A percentile compares a stretch with the other conserved stretches of the same genome.
Evolutionary conservation across 2,797 vertebrate species (phyloP).

Genomic region (Sternarchorhynchus goeldii): DNA sequence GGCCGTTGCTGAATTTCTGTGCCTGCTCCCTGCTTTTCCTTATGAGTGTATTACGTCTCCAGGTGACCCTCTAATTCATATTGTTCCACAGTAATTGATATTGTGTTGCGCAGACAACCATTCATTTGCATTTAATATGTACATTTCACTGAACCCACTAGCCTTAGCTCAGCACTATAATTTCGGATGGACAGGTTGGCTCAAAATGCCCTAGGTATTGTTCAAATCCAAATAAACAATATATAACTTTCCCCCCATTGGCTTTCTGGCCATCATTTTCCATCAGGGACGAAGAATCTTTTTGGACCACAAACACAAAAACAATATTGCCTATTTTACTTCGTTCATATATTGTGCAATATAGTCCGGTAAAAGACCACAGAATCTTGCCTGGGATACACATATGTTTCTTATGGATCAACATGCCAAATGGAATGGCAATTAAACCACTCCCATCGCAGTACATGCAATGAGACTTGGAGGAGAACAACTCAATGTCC

Average conservation of each 20-base stretch:
- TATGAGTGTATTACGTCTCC: background rate
- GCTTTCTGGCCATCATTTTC: too few species aligned
- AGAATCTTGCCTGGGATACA: conserved; percentile 19
- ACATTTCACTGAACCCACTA: too few species aligned
- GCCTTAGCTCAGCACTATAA: too few species aligned
- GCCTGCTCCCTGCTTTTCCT: background rate
- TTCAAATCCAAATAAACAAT: too few species aligned
- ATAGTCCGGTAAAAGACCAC: conserved; percentile 14
- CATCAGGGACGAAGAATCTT: too few species aligned
- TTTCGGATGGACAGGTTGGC: too few species aligned
- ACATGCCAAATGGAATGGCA: conserved; percentile 42
- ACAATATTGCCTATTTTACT: background rate
- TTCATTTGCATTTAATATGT: too few species aligned
- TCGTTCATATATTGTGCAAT: background rate
- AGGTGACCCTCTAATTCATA: background rate
- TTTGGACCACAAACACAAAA: background rate
- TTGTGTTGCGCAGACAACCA: too few species aligned
- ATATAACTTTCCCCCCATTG: too few species aligned
- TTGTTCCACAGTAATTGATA: too few species aligned
- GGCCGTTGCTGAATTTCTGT: conserved; percentile 10
- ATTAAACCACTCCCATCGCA: conserved; percentile 29
- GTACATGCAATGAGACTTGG: conserved; percentile 25
- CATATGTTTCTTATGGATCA: conserved; percentile 48
- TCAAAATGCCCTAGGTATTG: too few species aligned
- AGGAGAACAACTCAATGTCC: conserved; percentile 30